These are phyloP conservation scores for Boleophthalmus pectinirostris DNA, from an alignment of 2,113 vertebrate genomes.

Conservation along the genomic window DNA sequence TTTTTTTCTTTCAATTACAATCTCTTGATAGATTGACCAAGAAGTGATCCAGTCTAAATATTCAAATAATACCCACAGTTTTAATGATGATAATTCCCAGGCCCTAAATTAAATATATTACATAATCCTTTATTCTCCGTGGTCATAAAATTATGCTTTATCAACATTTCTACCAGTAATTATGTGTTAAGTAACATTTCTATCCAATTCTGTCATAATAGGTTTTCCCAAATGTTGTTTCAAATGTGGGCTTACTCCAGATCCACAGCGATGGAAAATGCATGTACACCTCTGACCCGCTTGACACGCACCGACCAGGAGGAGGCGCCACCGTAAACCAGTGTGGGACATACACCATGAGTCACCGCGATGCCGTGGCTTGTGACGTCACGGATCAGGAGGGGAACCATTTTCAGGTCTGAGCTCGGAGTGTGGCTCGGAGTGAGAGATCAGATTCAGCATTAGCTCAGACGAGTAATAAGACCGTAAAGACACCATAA, in stretches of 20 bases:
- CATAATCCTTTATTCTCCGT: too few relatives aligned
- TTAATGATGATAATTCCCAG: too few relatives aligned
- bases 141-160: too few relatives aligned
- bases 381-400: constrained; percentile 84
- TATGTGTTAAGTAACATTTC: too few relatives aligned
- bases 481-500: background rate
- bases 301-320: constrained; percentile 22
- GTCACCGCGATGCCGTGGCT: constrained; percentile 75
- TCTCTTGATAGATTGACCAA: too few relatives aligned
- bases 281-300: constrained; percentile 77
- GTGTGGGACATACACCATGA: constrained; percentile 84
- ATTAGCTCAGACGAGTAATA: background rate
- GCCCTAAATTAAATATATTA: too few relatives aligned
- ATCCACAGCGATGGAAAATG: constrained; percentile 82
- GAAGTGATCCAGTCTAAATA: too few relatives aligned
- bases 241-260: constrained; percentile 77
- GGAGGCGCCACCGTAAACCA: constrained; percentile 50
- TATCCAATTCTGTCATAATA: constrained; percentile 19
- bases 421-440: background rate
- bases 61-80: too few relatives aligned
- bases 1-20: too few relatives aligned
- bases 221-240: constrained; percentile 56
- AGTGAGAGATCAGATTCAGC: background rate
- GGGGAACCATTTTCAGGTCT: constrained; percentile 88
- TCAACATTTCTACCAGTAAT: too few relatives aligned